Evolutionary conservation across 2,797 vertebrate species (phyloP), one percentile per base, ranked within the genome.

Genomic region (Sphenopsis melanotis): DNA sequence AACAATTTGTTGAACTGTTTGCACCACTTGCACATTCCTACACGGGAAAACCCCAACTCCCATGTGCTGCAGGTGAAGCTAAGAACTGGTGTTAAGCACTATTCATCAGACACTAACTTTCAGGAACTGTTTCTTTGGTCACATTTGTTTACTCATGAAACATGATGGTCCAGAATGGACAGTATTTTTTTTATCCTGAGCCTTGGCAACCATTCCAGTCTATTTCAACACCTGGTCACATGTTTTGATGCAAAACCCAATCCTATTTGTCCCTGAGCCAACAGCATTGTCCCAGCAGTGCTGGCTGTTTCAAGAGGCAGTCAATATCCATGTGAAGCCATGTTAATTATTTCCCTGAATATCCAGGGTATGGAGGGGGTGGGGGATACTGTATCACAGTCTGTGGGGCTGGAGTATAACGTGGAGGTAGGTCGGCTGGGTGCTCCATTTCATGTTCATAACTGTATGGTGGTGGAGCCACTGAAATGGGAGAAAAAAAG

Each of bases 301-400:
- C 57, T 88, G 78, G 72, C 72, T 91, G 63, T 77, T 89, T 60
- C 79, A 92, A 78, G 22, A 75, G 50, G 26, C 56, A 77, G 46
- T 82, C 57, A 53, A 30, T 42, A 57, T 83, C 68, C 11, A 5
- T 2, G 11, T 44, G 57, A 90, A 74, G 66, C 34, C 61, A 70
- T 15, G 56, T 56, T 56, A 53, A 34, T 93, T 96, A 99, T 96
- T 99, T 99, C 85, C 97, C 97, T 90, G 97, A 97, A 93, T 96
- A 98, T 64, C 98, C 99, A 5, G 99, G 98, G 74, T 99, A 99
- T 2, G 99, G 99, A 87, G 99, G 99, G 9, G 98, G 98, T 8
- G 98, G 98, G 11, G 98, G 98, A 93, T 97, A 98, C 89, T 96
- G 98, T 55, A 96, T 93, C 0, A 97, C 96, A 72, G 89, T 86